Conservation (phyloP, 2,797 vertebrate species). For the Gephyroberyx darwinii region DNA sequence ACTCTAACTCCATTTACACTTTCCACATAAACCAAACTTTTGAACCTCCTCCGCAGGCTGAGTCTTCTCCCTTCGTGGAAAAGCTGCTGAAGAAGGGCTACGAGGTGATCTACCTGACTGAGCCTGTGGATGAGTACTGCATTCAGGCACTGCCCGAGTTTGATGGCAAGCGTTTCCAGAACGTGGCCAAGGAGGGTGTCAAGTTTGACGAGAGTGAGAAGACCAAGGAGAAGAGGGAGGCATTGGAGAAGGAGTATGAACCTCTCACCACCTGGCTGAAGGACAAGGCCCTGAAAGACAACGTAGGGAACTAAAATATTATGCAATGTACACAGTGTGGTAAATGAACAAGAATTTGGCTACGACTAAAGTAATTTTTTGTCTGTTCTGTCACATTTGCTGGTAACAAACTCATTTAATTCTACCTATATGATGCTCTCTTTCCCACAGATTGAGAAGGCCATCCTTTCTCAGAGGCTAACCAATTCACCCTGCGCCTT, state of each 20-base stretch:
- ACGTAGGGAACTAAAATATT: constrained; percentile 74
- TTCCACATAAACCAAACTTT: too few relatives aligned
- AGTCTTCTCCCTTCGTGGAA: constrained; percentile 97
- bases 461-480: constrained; percentile 92
- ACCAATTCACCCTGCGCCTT: constrained; percentile 94
- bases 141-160: constrained; percentile 98
- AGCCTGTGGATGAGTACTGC: constrained; percentile 98
- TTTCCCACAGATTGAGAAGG: constrained; percentile 91
- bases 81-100: constrained; percentile 96
- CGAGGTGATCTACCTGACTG: constrained; percentile 97
- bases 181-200: constrained; percentile 97
- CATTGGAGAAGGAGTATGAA: constrained; percentile 94
- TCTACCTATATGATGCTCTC: neutral
- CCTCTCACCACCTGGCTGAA: constrained; percentile 98
- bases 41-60: constrained; percentile 80
- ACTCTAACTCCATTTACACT: too few relatives aligned
- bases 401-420: neutral
- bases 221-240: constrained; percentile 91
- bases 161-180: constrained; percentile 97
- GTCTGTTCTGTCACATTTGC: neutral
- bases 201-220: constrained; percentile 97
- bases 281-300: constrained; percentile 94
- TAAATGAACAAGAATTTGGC: neutral
- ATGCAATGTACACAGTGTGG: neutral
- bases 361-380: neutral